These are phyloP conservation scores for Zosterops japonicus DNA, from an alignment of 2,113 vertebrate species.

Conservation along the genomic window DNA sequence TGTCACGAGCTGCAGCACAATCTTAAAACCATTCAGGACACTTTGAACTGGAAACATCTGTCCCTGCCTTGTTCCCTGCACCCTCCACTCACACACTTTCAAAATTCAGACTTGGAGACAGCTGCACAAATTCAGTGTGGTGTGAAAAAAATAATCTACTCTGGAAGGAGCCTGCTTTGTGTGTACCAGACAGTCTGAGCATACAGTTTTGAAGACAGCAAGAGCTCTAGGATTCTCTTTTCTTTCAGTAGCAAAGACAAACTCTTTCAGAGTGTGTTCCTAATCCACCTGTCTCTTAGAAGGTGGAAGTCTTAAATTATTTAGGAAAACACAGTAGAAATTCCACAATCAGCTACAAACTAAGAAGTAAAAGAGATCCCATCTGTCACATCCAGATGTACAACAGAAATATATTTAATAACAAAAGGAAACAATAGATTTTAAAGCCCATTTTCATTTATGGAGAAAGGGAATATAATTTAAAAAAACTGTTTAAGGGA, in stretches of 20 bases:
- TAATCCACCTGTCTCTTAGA: not conserved
- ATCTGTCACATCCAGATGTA: not conserved
- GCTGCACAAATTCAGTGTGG: not conserved
- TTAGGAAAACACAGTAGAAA: not conserved
- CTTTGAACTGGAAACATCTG: accelerated
- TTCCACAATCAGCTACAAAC: not conserved
- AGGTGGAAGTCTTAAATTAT: not conserved
- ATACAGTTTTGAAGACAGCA: accelerated
- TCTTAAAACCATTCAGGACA: not conserved
- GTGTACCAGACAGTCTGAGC: not conserved
- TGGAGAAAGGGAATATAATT: not conserved
- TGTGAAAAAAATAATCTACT: not conserved
- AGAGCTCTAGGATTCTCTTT: not conserved
- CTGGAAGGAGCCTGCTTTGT: not conserved
- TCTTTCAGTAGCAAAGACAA: not conserved
- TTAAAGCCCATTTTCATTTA: not conserved
- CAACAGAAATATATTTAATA: not conserved
- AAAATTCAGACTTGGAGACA: not conserved
- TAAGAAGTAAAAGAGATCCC: not conserved
- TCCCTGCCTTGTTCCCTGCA: accelerated
- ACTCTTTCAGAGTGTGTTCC: not conserved
- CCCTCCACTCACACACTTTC: accelerated
- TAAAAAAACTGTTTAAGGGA: not conserved
- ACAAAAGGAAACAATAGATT: not conserved
- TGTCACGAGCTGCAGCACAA: not conserved